phyloP scores from a whole-genome alignment of 1,140 invertebrate species.

The Archivesica marissinica region DNA sequence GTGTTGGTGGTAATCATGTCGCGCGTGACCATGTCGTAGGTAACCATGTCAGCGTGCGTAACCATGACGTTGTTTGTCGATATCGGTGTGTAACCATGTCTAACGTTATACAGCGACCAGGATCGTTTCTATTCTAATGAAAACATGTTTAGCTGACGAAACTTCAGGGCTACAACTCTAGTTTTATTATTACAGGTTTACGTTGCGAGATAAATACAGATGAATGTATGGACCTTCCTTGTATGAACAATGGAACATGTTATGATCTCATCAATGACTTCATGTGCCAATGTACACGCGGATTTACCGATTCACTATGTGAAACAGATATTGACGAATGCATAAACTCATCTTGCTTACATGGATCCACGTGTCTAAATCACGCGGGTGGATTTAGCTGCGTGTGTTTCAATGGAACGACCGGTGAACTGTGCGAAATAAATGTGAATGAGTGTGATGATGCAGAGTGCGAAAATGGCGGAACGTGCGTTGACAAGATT shows the following conservation, averaged over 20 bases:
- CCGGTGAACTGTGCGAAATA: constrained; percentile 93
- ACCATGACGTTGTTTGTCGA: no score
- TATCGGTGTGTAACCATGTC: no score
- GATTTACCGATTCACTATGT: constrained; percentile 20
- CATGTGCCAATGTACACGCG: constrained; percentile 91
- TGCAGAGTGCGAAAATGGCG: constrained; percentile 92
- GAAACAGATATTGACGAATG: constrained; percentile 39
- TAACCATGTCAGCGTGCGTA: no score
- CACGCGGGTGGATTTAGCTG: constrained; percentile 84
- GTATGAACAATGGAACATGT: constrained; percentile 42
- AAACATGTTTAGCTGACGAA: no score
- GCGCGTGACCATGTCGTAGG: no score
- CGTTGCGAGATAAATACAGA: constrained; percentile 95
- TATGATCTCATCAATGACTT: constrained; percentile 36
- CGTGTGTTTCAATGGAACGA: constrained; percentile 92
- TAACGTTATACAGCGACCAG: no score
- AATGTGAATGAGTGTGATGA: constrained; percentile 66
- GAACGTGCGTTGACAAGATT: constrained; percentile 97
- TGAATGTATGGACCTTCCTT: constrained; percentile 32
- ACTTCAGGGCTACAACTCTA: constrained; percentile 86
- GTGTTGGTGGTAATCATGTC: no score
- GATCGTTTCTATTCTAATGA: no score
- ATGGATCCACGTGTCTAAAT: constrained; percentile 91
- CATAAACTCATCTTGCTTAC: constrained; percentile 87
- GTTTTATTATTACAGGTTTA: constrained; percentile 89